These are phyloP conservation scores for Aphelocoma californica DNA, from an alignment of 2,797 vertebrate species.

Conservation along the genomic window DNA sequence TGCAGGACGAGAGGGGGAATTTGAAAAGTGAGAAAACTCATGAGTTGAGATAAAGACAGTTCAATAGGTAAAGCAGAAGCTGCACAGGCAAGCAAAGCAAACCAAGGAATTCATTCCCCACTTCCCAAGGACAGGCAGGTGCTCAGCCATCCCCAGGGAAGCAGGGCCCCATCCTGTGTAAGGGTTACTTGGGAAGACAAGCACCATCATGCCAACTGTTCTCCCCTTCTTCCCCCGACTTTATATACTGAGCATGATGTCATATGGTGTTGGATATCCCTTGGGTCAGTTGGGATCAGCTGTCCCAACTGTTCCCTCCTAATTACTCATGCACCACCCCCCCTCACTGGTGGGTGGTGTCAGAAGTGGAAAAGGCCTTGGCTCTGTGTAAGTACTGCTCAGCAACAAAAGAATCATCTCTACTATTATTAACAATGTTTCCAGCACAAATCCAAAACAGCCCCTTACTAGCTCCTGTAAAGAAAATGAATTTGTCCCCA, in stretches of 20 bases:
- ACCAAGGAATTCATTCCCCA: background rate
- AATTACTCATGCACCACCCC: background rate
- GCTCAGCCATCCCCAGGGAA: background rate
- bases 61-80: background rate
- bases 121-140: background rate
- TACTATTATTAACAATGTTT: background rate
- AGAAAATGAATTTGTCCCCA: background rate
- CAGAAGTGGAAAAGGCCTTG: background rate
- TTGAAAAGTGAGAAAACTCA: background rate
- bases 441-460: background rate
- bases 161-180: background rate
- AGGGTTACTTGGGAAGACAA: background rate
- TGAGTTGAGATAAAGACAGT: background rate
- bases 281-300: background rate
- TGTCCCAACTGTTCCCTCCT: background rate
- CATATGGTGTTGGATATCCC: background rate
- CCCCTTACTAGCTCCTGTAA: background rate
- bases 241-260: background rate
- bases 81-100: background rate
- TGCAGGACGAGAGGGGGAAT: rapidly evolving
- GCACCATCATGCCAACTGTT: background rate
- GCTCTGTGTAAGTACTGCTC: background rate
- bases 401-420: background rate
- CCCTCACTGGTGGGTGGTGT: background rate
- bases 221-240: rapidly evolving